Evolutionary conservation across 2,113 vertebrate species (phyloP).

Genomic region (Pyxicephalus adspersus): DNA sequence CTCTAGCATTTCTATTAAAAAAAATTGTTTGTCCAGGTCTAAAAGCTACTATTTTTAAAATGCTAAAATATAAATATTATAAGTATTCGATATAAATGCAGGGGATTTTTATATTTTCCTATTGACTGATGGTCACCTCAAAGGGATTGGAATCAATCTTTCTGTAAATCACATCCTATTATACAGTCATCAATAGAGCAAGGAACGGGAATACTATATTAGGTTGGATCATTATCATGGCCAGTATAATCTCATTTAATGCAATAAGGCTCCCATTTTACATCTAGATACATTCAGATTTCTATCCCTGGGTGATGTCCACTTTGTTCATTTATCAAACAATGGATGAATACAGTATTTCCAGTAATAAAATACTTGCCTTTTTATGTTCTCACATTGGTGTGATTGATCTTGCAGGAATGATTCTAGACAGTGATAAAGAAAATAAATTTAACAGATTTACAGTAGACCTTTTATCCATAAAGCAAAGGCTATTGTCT

Average conservation of each 20-base stretch:
- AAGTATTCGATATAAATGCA: background rate
- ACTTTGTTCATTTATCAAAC: conserved; percentile 14
- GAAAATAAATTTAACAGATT: conserved; percentile 23
- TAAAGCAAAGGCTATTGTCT: conserved; percentile 26
- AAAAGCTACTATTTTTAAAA: too few species aligned
- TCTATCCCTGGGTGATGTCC: background rate
- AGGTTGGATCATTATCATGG: background rate
- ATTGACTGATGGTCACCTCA: conserved; percentile 22
- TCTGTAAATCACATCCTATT: conserved; percentile 12
- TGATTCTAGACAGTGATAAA: conserved; percentile 29
- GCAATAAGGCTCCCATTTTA: background rate
- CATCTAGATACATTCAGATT: conserved; percentile 5
- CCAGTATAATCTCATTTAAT: background rate
- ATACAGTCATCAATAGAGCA: conserved; percentile 20
- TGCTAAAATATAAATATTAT: too few species aligned
- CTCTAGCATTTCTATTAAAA: too few species aligned
- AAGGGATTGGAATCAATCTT: background rate
- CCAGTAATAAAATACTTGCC: conserved; percentile 10
- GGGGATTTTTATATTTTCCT: background rate
- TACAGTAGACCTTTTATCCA: conserved; percentile 9
- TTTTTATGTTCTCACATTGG: background rate
- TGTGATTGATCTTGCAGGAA: conserved; percentile 17
- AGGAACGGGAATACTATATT: conserved; percentile 37
- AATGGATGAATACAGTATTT: conserved; percentile 17
- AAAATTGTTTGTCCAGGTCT: too few species aligned